These are phyloP conservation scores for Lophochroa leadbeateri DNA, from an alignment of 2,113 vertebrate species.

Conservation along the genomic window DNA sequence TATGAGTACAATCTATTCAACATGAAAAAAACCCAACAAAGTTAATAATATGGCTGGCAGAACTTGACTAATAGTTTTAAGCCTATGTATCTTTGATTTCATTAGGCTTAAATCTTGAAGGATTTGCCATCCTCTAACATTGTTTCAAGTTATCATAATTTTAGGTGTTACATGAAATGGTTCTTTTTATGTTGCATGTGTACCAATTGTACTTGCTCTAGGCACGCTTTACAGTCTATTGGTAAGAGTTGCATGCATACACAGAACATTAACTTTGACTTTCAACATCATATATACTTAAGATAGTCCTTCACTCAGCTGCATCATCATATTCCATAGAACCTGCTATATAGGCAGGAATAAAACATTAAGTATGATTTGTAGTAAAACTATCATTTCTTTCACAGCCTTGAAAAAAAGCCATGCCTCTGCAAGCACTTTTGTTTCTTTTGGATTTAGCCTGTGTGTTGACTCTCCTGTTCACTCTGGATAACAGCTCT, in stretches of 20 bases:
- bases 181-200: neutral
- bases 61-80: neutral
- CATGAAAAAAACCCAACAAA: constrained; percentile 9
- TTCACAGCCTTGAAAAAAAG: neutral
- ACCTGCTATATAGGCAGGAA: neutral
- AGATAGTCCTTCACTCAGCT: neutral
- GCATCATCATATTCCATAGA: neutral
- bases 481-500: neutral
- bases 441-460: neutral
- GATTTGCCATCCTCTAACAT: neutral
- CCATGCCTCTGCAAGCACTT: neutral
- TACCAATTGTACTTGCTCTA: neutral
- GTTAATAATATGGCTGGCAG: constrained; percentile 31
- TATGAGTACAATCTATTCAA: neutral
- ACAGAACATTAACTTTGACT: neutral
- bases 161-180: neutral
- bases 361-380: neutral
- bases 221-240: rapidly evolving
- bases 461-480: neutral
- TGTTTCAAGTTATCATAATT: constrained; percentile 14
- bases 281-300: neutral
- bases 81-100: constrained; percentile 10
- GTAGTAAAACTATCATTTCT: neutral
- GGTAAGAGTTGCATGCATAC: neutral
- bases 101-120: constrained; percentile 45